These are phyloP conservation scores for Pseudococcus jackbeardsleyi DNA, from an alignment of 2,888 invertebrate species.

Conservation along the genomic window DNA sequence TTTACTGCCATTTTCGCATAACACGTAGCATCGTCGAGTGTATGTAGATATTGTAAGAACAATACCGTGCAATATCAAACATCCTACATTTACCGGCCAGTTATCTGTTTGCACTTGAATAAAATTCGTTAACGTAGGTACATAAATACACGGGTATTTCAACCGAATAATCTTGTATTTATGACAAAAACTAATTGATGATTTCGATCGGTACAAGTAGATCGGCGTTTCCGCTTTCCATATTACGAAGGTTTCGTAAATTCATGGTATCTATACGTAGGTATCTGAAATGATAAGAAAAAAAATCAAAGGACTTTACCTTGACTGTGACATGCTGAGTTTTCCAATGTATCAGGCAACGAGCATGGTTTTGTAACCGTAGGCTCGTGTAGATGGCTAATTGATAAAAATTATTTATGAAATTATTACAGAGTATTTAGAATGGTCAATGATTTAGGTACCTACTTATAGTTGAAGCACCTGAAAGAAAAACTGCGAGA, in stretches of 20 bases:
- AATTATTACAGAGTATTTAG: not conserved
- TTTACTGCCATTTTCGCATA: not conserved
- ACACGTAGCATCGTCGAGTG: not conserved
- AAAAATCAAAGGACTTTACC: slow-evolving; percentile 19
- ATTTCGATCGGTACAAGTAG: not conserved
- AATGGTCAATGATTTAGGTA: slow-evolving; percentile 6
- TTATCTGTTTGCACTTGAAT: not conserved
- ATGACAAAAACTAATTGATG: not conserved
- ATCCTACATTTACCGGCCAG: not conserved
- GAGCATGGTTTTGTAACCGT: not conserved
- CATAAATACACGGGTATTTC: not conserved
- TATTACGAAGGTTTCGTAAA: not conserved
- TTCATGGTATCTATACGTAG: not conserved
- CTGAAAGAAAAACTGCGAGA: too few species aligned
- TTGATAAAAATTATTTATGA: not conserved
- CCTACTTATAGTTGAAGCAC: not conserved
- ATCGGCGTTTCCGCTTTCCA: slow-evolving; percentile 7
- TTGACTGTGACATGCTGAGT: slow-evolving; percentile 36
- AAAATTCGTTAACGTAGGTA: not conserved
- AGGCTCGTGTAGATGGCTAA: not conserved
- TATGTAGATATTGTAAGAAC: not conserved
- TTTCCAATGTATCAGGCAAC: slow-evolving; percentile 3
- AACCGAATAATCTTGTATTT: not conserved
- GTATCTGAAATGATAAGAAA: slow-evolving; percentile 27
- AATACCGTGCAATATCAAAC: not conserved